phyloP scores from a whole-genome alignment of 2,888 invertebrate species.

The Gymnocheta viridis region DNA sequence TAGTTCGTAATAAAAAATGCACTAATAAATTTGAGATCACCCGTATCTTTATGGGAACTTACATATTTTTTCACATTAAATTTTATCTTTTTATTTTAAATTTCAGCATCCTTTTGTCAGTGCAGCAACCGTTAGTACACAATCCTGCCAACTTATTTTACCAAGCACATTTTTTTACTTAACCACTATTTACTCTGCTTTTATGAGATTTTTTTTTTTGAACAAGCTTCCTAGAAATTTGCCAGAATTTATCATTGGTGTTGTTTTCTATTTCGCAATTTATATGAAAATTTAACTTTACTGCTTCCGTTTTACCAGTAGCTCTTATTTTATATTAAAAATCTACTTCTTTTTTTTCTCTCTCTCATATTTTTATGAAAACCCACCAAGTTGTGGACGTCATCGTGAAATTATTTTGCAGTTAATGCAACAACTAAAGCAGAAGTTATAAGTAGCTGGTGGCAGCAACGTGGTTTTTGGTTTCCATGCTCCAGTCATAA shows the following conservation, averaged over 20 bases:
- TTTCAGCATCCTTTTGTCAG: background rate
- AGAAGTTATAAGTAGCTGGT: conserved; percentile 42
- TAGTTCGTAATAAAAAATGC: too few species aligned
- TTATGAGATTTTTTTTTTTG: too few species aligned
- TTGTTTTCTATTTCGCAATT: conserved; percentile 1
- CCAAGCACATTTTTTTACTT: background rate
- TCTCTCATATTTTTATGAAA: background rate
- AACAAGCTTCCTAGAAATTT: background rate
- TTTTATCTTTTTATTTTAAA: background rate
- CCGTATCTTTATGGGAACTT: too few species aligned
- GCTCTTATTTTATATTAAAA: background rate
- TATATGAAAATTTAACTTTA: background rate
- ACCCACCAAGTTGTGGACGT: conserved; percentile 22
- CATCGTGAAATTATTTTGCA: conserved; percentile 43
- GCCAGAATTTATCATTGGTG: conserved; percentile 8
- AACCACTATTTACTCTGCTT: too few species aligned
- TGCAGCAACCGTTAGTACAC: too few species aligned
- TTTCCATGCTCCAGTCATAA: background rate
- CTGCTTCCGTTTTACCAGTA: background rate
- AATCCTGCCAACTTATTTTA: background rate
- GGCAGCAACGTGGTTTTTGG: conserved; percentile 26
- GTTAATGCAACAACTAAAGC: conserved; percentile 34
- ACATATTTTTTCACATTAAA: background rate
- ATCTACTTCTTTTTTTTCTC: background rate
- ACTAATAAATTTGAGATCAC: too few species aligned